phyloP scores from a whole-genome alignment of 2,797 vertebrate genomes.

The Peromyscus aztecus region DNA sequence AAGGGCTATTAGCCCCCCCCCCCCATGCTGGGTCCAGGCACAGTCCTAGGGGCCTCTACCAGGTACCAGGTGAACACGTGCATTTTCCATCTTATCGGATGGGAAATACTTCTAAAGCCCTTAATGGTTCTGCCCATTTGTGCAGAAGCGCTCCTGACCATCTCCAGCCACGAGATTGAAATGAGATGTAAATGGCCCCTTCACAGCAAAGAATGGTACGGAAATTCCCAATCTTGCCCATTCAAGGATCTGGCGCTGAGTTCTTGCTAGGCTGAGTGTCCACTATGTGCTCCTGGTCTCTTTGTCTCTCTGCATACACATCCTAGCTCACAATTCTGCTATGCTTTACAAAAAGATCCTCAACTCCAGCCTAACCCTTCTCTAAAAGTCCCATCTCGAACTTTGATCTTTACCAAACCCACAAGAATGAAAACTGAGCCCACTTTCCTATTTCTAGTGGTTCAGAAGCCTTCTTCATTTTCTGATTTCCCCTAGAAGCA shows the following conservation, averaged over 20 bases:
- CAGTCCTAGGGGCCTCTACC: neutral
- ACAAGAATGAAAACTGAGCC: neutral
- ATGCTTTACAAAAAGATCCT: neutral
- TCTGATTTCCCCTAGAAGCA: neutral
- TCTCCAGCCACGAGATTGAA: neutral
- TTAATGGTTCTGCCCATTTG: neutral
- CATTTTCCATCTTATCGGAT: neutral
- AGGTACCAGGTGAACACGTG: neutral
- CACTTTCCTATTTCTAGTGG: neutral
- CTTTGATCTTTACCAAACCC: neutral
- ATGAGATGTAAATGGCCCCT: neutral
- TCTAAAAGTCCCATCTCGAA: neutral
- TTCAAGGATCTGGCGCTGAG: neutral
- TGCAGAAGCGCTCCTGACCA: neutral
- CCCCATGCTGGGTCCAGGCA: neutral
- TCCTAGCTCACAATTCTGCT: neutral
- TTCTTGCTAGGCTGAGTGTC: neutral
- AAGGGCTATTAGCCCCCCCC: neutral
- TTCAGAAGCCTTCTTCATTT: neutral
- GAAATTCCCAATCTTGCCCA: neutral
- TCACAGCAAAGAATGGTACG: neutral
- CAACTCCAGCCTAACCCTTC: neutral
- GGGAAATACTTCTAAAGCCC: neutral
- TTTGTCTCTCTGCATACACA: conserved; percentile 1
- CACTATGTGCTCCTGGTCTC: rapidly evolving